Conservation (phyloP, 2,797 vertebrate genomes). For the Limnodromus scolopaceus region DNA sequence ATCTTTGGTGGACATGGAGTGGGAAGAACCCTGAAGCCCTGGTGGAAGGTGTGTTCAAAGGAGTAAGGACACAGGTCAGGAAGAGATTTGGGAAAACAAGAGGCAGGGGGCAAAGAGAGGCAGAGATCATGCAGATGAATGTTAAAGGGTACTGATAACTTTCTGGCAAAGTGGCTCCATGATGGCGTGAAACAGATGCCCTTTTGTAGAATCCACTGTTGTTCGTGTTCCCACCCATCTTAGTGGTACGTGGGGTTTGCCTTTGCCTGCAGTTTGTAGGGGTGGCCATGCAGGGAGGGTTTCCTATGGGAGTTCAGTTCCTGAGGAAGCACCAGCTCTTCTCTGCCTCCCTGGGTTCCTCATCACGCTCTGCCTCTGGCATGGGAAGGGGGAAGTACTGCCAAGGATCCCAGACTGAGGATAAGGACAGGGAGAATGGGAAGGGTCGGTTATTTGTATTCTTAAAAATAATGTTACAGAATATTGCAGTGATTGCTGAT, state of each 20-base stretch:
- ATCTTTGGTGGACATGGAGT: neutral
- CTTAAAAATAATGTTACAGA: neutral
- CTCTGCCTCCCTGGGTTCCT: neutral
- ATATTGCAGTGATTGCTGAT: neutral
- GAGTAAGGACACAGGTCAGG: neutral
- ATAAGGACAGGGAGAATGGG: neutral
- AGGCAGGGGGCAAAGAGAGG: neutral
- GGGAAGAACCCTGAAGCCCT: neutral
- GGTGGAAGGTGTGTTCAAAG: neutral
- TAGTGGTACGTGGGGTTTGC: neutral
- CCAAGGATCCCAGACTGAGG: neutral
- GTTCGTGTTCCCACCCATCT: neutral
- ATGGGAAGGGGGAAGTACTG: neutral
- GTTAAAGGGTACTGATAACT: neutral
- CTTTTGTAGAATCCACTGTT: neutral
- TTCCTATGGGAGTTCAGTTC: neutral
- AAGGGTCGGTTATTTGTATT: neutral
- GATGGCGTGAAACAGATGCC: fast-evolving
- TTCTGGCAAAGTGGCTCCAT: neutral
- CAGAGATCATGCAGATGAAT: neutral
- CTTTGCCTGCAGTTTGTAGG: neutral
- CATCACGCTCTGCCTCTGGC: neutral
- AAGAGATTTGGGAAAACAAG: neutral
- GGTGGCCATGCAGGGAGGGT: neutral
- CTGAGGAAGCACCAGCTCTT: neutral